Base-by-base conservation (phyloP, 2,797 vertebrate genomes). In the Tamandua tetradactyla region DNA sequence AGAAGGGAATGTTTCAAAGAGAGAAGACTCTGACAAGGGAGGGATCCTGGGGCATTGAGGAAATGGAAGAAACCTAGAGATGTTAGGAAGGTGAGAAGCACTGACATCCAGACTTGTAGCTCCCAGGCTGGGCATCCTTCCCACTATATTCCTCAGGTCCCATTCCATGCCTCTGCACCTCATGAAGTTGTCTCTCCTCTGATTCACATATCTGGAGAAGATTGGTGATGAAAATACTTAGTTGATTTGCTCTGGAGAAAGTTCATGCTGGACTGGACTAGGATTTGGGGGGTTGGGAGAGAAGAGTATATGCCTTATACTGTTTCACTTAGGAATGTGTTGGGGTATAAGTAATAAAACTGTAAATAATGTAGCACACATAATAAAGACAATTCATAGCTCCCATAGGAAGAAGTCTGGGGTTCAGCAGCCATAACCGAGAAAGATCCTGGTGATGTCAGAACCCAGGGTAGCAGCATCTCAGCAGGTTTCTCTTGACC, bases 81-180 rank as follows among this genome's bases (percentile, higher is more conserved):
- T 10, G 62, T 8, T 3, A 20, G 49, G 91, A 44, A 7, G 69
- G 79, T 11, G 25, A 1, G 27, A n/a, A 17, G 30, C 2, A 0
- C 27, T 11, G 40, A 35, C 35, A 10, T 69, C 40, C 64, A 64
- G 27, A 14, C 76, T 35, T 3, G 0, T 3, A 7, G 12, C 37
- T 57, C 40, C 57, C 20, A 74, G n/a, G 42, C 4, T 32, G 17
- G 25, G n/a, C 0, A 0, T 1, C 25, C 5, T 87, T 35, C 18
- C 84, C 75, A 4, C 61, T 5, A 1, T 1, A 3, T 27, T 57
- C 32, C 2, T 2, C 14, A 25, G 32, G 17, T 47, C 59, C 61
- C 22, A 17, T 10, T 32, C 52, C 59, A 4, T 7, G 62, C 52
- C 52, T 37, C 61, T 40, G 2, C 11, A 12, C 57, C 61, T 74